A percentile compares a stretch with the other conserved stretches of the same genome.
phyloP scores from a whole-genome alignment of 2,888 invertebrate genomes.

The Chouioia cunea region DNA sequence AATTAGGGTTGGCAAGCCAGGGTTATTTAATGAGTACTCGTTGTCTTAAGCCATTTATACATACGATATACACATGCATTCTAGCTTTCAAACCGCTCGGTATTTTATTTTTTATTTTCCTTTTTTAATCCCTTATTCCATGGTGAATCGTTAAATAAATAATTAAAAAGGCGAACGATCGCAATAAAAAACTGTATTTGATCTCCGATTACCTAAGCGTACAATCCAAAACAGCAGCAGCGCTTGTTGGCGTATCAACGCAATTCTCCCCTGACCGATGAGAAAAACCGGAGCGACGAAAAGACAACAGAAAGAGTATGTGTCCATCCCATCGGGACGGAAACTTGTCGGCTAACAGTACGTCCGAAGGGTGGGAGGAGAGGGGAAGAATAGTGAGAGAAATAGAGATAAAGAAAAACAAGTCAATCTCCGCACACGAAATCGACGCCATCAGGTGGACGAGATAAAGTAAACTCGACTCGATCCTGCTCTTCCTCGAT shows the following conservation, averaged over 20 bases:
- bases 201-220: constrained; percentile 5
- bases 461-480: constrained; percentile 44
- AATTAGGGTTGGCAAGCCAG: neutral
- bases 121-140: no score
- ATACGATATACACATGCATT: no score
- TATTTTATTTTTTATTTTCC: no score
- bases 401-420: constrained; percentile 46
- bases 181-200: constrained; percentile 3
- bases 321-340: constrained; percentile 11
- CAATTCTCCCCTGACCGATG: neutral
- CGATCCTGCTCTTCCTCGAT: constrained; percentile 21
- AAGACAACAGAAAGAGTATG: constrained; percentile 35
- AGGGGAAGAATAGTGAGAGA: neutral
- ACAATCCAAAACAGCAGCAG: constrained; percentile 32
- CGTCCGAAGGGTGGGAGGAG: neutral
- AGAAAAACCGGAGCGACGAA: constrained; percentile 44
- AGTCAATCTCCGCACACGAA: constrained; percentile 42
- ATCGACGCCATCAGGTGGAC: constrained; percentile 46
- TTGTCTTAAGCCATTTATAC: no score
- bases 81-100: no score
- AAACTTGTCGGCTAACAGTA: constrained; percentile 35
- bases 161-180: neutral
- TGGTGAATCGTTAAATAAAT: no score
- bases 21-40: no score
- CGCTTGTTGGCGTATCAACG: constrained; percentile 11